phyloP scores from a whole-genome alignment of 1,140 invertebrate genomes.

The Nasonia giraulti region DNA sequence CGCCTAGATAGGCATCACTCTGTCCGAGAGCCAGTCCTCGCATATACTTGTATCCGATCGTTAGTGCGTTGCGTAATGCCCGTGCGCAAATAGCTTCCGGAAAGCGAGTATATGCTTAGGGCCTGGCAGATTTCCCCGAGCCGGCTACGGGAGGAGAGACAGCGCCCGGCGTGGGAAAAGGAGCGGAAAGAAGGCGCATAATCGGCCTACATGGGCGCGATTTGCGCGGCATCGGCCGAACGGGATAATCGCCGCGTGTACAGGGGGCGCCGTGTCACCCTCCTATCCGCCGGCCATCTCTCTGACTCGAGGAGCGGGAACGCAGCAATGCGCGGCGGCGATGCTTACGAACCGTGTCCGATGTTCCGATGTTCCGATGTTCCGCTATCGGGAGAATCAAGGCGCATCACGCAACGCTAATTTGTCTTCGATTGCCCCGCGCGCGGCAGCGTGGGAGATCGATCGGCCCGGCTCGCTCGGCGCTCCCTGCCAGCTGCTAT shows the following conservation, averaged over 20 bases:
- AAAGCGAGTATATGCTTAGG: too few species aligned
- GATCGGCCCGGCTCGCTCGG: constrained; percentile 19
- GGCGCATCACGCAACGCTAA: constrained; percentile 74
- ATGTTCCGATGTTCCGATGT: constrained; percentile 71
- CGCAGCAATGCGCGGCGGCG: constrained; percentile 52
- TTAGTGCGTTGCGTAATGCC: too few species aligned
- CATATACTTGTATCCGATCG: too few species aligned
- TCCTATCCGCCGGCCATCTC: constrained; percentile 32
- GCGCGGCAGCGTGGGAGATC: constrained; percentile 67
- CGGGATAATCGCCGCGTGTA: too few species aligned
- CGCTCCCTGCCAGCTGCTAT: too few species aligned
- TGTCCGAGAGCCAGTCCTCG: too few species aligned
- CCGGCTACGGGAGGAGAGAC: too few species aligned
- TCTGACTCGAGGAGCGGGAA: constrained; percentile 27
- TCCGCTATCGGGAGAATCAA: constrained; percentile 72
- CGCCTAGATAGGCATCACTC: constrained; percentile 23
- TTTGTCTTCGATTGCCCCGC: constrained; percentile 72
- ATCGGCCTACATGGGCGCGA: too few species aligned
- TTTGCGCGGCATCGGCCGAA: too few species aligned
- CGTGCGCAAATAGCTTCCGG: too few species aligned
- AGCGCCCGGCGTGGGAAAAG: not conserved
- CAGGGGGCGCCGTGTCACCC: constrained; percentile 63
- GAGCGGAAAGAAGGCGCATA: not conserved
- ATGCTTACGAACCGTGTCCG: constrained; percentile 65
- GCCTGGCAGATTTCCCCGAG: too few species aligned